Percentiles rank a stretch among this genome's conserved stretches.
Conservation (phyloP, 2,888 invertebrate species). For the Cataglyphis cursor region DNA sequence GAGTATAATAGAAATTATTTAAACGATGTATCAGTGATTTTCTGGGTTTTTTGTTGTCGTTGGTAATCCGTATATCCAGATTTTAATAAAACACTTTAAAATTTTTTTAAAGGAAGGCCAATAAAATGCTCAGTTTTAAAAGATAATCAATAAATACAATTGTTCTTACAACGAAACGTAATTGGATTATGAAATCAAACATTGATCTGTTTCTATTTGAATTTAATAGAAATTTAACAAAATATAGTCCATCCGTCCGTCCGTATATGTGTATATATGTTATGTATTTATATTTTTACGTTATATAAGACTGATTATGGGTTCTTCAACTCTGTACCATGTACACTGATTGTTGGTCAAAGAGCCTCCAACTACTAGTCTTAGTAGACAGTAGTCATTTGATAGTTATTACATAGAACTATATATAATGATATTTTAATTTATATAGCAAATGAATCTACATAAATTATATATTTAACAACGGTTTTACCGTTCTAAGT, state of each 20-base stretch:
- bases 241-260: slow-evolving; percentile 31
- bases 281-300: slow-evolving; percentile 43
- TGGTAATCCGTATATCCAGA: not conserved
- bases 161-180: not conserved
- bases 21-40: not conserved
- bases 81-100: not conserved
- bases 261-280: slow-evolving; percentile 18
- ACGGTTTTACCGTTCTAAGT: not conserved
- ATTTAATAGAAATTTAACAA: slow-evolving; percentile 19
- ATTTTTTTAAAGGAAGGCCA: slow-evolving; percentile 10
- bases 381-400: slow-evolving; percentile 21
- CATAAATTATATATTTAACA: not conserved
- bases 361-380: slow-evolving; percentile 32
- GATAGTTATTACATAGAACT: slow-evolving; percentile 25
- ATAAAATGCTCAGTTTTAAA: slow-evolving; percentile 18
- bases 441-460: slow-evolving; percentile 17
- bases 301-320: slow-evolving; percentile 48
- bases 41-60: not conserved
- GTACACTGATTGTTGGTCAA: slow-evolving; percentile 24
- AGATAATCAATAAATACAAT: slow-evolving; percentile 8
- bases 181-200: not conserved
- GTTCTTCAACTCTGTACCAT: slow-evolving; percentile 35
- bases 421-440: slow-evolving; percentile 2
- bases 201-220: not conserved
- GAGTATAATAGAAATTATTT: not conserved